phyloP scores from a whole-genome alignment of 2,113 vertebrate species.

The Cairina moschata region DNA sequence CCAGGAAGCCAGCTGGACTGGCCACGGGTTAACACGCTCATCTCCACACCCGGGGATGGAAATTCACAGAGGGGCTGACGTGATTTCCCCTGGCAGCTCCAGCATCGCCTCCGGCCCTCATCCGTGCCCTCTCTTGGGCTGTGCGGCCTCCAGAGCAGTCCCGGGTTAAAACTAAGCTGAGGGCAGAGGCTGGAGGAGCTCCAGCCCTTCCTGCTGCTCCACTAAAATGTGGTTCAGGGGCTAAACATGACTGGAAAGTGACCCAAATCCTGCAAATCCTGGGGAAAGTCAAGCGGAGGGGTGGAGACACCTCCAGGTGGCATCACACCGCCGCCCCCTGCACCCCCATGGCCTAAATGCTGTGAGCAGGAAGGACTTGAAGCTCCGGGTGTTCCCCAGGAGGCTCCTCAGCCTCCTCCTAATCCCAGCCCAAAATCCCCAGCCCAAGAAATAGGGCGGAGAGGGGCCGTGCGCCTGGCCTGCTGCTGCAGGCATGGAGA shows the following conservation, averaged over 20 bases:
- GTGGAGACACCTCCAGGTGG: neutral
- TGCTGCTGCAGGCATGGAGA: neutral
- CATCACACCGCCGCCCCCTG: fast-evolving
- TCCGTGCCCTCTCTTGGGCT: neutral
- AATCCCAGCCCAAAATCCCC: neutral
- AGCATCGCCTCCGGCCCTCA: fast-evolving
- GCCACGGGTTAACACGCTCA: neutral
- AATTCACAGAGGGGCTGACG: neutral
- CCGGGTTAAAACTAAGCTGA: neutral
- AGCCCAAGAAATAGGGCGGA: neutral
- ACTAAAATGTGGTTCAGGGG: fast-evolving
- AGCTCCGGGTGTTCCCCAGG: neutral
- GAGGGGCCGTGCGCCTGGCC: neutral
- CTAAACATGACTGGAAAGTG: neutral
- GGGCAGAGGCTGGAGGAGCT: neutral
- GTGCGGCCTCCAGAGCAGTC: no score
- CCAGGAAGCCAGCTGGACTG: constrained; percentile 27
- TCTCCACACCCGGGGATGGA: neutral
- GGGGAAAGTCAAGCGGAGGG: neutral
- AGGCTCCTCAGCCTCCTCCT: neutral
- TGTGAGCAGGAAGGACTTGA: fast-evolving
- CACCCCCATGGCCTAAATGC: fast-evolving
- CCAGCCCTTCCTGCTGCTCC: neutral
- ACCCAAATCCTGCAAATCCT: neutral
- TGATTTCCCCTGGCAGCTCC: neutral